These are phyloP conservation scores for Nephrotoma flavescens DNA, from an alignment of 2,888 invertebrate species.

Conservation along the genomic window DNA sequence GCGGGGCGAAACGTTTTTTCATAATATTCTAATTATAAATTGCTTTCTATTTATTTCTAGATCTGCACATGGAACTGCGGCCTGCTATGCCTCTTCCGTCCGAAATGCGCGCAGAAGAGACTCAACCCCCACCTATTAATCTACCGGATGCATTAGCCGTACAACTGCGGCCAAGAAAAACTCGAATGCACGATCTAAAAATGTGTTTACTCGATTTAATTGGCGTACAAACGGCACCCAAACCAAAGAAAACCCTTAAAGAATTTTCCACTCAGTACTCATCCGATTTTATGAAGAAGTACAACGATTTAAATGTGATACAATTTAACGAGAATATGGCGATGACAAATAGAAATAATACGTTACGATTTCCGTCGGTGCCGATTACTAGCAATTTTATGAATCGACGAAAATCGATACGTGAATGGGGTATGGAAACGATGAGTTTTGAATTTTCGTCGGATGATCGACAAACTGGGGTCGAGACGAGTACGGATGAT, in stretches of 20 bases:
- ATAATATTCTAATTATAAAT: not conserved
- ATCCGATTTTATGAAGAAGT: slow-evolving; percentile 26
- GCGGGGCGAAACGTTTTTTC: not conserved
- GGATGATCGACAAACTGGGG: slow-evolving; percentile 16
- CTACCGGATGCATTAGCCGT: not conserved
- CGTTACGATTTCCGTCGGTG: slow-evolving; percentile 19
- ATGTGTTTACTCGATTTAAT: slow-evolving; percentile 28
- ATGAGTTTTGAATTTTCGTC: slow-evolving; percentile 26
- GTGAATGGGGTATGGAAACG: slow-evolving; percentile 19
- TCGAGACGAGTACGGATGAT: slow-evolving; percentile 8
- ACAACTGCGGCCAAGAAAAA: not conserved
- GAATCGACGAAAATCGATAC: slow-evolving; percentile 13
- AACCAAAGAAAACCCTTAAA: slow-evolving; percentile 27
- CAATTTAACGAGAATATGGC: slow-evolving; percentile 32
- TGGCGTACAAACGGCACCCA: slow-evolving; percentile 19
- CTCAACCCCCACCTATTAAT: not conserved
- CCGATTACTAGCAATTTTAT: slow-evolving; percentile 20
- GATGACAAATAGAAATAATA: slow-evolving; percentile 29
- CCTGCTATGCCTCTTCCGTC: not conserved
- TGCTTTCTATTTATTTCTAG: not conserved
- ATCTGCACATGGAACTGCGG: not conserved
- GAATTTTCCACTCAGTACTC: slow-evolving; percentile 26
- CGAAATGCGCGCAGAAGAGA: not conserved
- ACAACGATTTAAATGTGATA: slow-evolving; percentile 27
- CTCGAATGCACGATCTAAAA: slow-evolving; percentile 28